Evolutionary conservation across 2,797 vertebrate species (phyloP), one percentile per base, ranked within the genome.

Genomic region (Mormyrus proboscirostris): DNA sequence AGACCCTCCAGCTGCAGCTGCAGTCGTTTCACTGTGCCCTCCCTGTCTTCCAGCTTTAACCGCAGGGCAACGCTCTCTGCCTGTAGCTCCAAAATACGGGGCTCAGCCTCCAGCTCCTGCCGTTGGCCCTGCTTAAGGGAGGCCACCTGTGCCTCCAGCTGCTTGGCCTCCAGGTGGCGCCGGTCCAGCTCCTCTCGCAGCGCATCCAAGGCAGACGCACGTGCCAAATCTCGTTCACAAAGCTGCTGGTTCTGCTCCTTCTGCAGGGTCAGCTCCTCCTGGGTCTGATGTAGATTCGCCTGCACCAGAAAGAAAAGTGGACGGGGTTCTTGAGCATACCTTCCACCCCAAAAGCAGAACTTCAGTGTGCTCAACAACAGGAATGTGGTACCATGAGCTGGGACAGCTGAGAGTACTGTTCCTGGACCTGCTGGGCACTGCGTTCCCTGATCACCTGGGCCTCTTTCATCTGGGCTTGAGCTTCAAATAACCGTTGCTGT

Each of bases 1-100:
- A 95, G 91, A 89, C 91, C 94, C 86, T 95, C 95, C 0, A 95
- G 91, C 90, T 97, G 95, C 84, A 94, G 91, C 25, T 92, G 94
- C 59, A 97, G 90, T 84, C 94, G 86, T 57, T 94, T 92, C 0
- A 93, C 88, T 83, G 91, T 92, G 88, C 93, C 96, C 90, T 96
- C 95, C 90, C 93, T 91, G n/a, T 97, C 96, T 0, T 90, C 83
- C 91, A 96, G 89, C 88, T 94, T 94, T 7, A 95, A 91, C 89
- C 90, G 95, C 89, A 97, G 91, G 0, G 44, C 90, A 73, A 97
- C 94, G 0, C 92, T 89, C 25, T 96, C 95, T 0, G 87, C 91
- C 76, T 92, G 94, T 47, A 95, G 82, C 14, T 29, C 89, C 91
- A 92, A 91, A 44, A 91, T 89, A 79, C 16, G 88, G 22, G 57